These are phyloP conservation scores for Melanaphis sacchari DNA, from an alignment of 1,140 invertebrate genomes.

Conservation along the genomic window DNA sequence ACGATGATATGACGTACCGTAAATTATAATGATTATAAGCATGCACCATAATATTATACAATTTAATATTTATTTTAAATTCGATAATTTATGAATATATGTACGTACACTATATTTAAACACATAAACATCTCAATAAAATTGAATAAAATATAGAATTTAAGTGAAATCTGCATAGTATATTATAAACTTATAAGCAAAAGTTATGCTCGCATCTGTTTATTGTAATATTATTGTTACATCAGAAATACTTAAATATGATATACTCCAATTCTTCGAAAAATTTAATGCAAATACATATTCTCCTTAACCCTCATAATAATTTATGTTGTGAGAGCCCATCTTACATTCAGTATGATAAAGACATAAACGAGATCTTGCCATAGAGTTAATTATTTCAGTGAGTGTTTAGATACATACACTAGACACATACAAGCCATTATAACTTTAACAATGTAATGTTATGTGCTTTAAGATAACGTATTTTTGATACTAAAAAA, in stretches of 20 bases:
- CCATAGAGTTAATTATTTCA: constrained; percentile 4
- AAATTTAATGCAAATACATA: neutral
- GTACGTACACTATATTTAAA: neutral
- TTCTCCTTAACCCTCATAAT: neutral
- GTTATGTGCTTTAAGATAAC: neutral
- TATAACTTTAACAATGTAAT: neutral
- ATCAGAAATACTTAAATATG: neutral
- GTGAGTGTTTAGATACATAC: neutral
- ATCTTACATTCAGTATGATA: neutral
- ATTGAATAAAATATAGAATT: constrained; percentile 5
- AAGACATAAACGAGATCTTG: neutral
- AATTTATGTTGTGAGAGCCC: neutral
- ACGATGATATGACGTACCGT: neutral
- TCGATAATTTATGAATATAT: neutral
- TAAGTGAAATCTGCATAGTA: neutral
- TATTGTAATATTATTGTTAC: neutral
- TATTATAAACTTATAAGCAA: neutral
- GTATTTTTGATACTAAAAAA: neutral
- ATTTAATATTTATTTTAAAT: constrained; percentile 19
- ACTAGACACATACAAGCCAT: neutral
- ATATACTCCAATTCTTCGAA: neutral
- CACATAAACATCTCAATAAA: neutral
- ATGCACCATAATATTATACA: neutral
- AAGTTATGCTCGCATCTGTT: neutral
- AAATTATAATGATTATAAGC: neutral